phyloP scores from a whole-genome alignment of 2,797 vertebrate species.

The Spheniscus humboldti region DNA sequence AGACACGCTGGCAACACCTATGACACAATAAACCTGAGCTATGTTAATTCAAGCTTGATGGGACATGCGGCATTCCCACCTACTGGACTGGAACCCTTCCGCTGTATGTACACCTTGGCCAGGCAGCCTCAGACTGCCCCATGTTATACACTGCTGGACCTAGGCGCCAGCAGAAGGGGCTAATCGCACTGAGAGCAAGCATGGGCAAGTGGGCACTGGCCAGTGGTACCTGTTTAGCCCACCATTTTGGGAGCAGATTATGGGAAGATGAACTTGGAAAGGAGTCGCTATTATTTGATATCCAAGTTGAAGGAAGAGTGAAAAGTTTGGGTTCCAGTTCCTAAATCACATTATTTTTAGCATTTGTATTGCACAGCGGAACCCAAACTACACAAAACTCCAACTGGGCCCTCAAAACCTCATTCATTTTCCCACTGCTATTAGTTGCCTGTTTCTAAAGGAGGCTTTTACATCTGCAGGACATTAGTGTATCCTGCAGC shows the following conservation, averaged over 20 bases:
- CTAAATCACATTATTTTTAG: background rate
- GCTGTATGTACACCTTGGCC: rapidly evolving
- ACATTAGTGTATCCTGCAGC: background rate
- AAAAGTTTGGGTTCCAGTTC: background rate
- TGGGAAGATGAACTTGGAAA: background rate
- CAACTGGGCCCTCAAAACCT: background rate
- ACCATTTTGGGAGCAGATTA: background rate
- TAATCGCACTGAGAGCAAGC: background rate
- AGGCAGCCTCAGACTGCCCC: background rate
- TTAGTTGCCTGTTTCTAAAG: background rate
- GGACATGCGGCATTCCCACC: background rate
- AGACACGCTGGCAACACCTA: conserved; percentile 45
- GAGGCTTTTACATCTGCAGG: conserved; percentile 31
- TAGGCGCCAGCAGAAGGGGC: background rate
- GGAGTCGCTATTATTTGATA: background rate
- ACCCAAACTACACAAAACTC: background rate
- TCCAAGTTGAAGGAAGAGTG: background rate
- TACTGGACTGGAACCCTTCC: background rate
- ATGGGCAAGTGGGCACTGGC: background rate
- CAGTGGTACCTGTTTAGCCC: background rate
- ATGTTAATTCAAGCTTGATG: conserved; percentile 35
- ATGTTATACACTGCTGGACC: rapidly evolving
- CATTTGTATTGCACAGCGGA: background rate
- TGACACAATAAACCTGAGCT: conserved; percentile 43
- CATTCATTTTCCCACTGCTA: background rate